These are phyloP conservation scores for Glandiceps talaboti DNA, from an alignment of 53 echinoderm and acorn worm species.

Conservation along the genomic window DNA sequence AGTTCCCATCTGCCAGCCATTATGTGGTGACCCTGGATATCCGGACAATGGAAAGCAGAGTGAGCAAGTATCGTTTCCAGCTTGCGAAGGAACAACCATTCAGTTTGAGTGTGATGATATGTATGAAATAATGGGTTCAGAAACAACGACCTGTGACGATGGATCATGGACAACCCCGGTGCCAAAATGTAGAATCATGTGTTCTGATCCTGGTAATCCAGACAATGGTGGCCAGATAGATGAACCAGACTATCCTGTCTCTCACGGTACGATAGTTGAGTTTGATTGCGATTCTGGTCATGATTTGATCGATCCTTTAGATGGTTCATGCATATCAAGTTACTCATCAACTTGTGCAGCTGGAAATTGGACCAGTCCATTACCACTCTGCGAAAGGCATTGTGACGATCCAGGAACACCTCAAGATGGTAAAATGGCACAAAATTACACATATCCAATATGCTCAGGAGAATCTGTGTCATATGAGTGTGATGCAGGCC, in stretches of 20 bases:
- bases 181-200: too few relatives aligned
- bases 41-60: too few relatives aligned
- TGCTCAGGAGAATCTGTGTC: not conserved
- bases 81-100: too few relatives aligned
- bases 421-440: not conserved
- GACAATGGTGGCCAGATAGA: not conserved
- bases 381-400: not conserved
- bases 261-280: not conserved
- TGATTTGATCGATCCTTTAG: not conserved
- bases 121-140: too few relatives aligned
- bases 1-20: too few relatives aligned
- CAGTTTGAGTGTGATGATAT: too few relatives aligned
- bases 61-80: too few relatives aligned
- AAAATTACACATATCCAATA: not conserved
- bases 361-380: not conserved
- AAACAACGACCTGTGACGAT: too few relatives aligned
- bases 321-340: not conserved
- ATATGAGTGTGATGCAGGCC: not conserved
- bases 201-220: not conserved
- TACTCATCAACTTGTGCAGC: not conserved
- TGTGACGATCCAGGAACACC: not conserved
- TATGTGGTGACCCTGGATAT: too few relatives aligned
- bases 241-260: not conserved
- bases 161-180: too few relatives aligned
- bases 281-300: not conserved